phyloP scores from a whole-genome alignment of 1,140 invertebrate genomes.

The Chrysoperla carnea region DNA sequence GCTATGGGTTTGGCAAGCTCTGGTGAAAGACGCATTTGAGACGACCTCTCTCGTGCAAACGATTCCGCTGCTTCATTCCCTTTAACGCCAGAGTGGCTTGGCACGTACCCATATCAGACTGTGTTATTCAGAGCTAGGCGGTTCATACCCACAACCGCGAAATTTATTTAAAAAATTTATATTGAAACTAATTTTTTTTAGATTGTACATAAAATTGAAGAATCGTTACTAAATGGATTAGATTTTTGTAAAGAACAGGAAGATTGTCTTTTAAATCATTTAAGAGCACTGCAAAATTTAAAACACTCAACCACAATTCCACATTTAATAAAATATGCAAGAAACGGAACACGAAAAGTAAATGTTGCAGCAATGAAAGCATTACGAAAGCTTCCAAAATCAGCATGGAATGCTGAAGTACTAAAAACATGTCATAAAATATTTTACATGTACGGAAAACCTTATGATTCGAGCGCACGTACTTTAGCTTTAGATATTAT shows the following conservation, averaged over 20 bases:
- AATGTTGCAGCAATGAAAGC: conserved; percentile 47
- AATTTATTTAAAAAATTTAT: too few relatives aligned
- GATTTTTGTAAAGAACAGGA: conserved; percentile 29
- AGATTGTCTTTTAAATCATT: conserved; percentile 35
- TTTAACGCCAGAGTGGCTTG: too few relatives aligned
- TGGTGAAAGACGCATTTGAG: too few relatives aligned
- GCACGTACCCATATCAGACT: too few relatives aligned
- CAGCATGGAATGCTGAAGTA: conserved; percentile 25
- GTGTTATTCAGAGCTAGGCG: too few relatives aligned
- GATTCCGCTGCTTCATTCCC: too few relatives aligned
- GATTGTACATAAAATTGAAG: conserved; percentile 27
- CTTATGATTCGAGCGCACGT: conserved; percentile 49
- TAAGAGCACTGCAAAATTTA: conserved; percentile 50
- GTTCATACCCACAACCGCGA: too few relatives aligned
- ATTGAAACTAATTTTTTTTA: too few relatives aligned
- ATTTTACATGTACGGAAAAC: conserved; percentile 42
- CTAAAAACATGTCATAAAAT: conserved; percentile 30
- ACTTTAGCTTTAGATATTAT: conserved; percentile 55
- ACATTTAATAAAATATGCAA: conserved; percentile 31
- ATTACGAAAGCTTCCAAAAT: conserved; percentile 31
- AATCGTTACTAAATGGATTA: conserved; percentile 27
- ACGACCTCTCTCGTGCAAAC: too few relatives aligned
- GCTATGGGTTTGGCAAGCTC: too few relatives aligned
- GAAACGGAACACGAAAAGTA: conserved; percentile 27
- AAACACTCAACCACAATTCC: conserved; percentile 33